Base-by-base conservation (phyloP, 2,113 vertebrate species). In the Misgurnus anguillicaudatus region DNA sequence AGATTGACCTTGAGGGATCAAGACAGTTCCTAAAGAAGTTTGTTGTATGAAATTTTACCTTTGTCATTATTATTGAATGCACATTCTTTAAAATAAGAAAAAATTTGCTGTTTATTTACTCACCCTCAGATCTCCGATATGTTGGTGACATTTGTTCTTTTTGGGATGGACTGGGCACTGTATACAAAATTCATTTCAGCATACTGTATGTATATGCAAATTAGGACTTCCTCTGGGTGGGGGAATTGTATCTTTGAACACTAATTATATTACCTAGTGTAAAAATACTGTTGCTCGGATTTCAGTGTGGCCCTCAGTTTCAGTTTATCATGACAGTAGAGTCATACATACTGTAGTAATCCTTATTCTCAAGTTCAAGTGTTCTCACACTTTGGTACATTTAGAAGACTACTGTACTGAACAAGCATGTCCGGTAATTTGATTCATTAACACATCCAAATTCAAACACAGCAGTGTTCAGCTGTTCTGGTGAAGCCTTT, bases 1-100 rank as follows among this genome's bases (percentile, higher is more conserved):
- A 93, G 78, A 89, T 92, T 0, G 98, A 99, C 57, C 91, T 97
- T 60, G 94, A 96, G 67, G 94, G 92, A 14, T 99, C 97, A 83
- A 91, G 84, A 71, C 82, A 93, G 80, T 99, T 99, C 81, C 94
- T 99, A 70, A 93, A 93, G 86, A 96, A 92, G 87, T 97, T 98
- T 93, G 91, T 97, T 92, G 95, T 96, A 88, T 91, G 93, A 92
- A 39, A 21, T 68, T 55, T 75, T 1, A 31, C 17, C 38, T 38
- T 31, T 47, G 19, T n/a, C 4, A 10, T 9, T 39, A 17, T 47
- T 41, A 24, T 6, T n/a, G 42, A 39, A 75, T 73, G 10, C 6
- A 14, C 7, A 74, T 73, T 42, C 5, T 71, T 71, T 5, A 42
- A n/a, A n/a, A n/a, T n/a, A n/a, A n/a, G n/a, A n/a, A n/a, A 31